Evolutionary conservation across 2,113 vertebrate genomes (phyloP).

Genomic region (Castor canadensis): DNA sequence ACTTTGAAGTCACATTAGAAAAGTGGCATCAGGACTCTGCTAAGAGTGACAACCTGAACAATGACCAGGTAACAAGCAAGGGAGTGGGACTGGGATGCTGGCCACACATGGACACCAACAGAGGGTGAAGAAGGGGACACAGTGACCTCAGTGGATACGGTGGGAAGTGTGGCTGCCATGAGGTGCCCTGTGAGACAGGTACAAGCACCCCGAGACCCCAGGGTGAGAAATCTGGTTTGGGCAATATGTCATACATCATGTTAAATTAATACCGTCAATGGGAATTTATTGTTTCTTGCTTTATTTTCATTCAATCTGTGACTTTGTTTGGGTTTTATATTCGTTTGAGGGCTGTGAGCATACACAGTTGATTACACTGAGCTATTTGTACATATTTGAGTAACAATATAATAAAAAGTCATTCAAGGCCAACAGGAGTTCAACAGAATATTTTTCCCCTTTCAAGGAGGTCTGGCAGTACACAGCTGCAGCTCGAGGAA

Average conservation of each 20-base stretch:
- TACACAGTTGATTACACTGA: not conserved
- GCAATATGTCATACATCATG: not conserved
- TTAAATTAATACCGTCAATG: not conserved
- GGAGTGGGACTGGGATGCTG: fast-evolving
- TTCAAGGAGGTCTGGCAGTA: not conserved
- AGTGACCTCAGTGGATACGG: too few species aligned
- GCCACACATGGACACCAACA: too few species aligned
- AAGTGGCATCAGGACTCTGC: not conserved
- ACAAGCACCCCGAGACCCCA: fast-evolving
- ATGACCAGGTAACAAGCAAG: not conserved
- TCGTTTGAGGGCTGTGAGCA: not conserved
- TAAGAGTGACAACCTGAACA: fast-evolving
- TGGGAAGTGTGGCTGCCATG: fast-evolving
- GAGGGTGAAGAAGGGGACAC: too few species aligned
- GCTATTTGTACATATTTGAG: not conserved
- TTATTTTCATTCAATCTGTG: conserved; percentile 5
- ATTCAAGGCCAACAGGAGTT: not conserved
- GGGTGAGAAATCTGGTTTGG: not conserved
- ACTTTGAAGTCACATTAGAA: not conserved
- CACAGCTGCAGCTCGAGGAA: fast-evolving
- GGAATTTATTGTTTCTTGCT: not conserved
- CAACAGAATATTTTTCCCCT: not conserved
- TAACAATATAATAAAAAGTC: conserved; percentile 30
- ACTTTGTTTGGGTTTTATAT: not conserved
- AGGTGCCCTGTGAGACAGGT: fast-evolving